A percentile compares a stretch with the other conserved stretches of the same genome.
Conservation (phyloP, 2,888 invertebrate genomes). For the Brachyopa scutellaris region DNA sequence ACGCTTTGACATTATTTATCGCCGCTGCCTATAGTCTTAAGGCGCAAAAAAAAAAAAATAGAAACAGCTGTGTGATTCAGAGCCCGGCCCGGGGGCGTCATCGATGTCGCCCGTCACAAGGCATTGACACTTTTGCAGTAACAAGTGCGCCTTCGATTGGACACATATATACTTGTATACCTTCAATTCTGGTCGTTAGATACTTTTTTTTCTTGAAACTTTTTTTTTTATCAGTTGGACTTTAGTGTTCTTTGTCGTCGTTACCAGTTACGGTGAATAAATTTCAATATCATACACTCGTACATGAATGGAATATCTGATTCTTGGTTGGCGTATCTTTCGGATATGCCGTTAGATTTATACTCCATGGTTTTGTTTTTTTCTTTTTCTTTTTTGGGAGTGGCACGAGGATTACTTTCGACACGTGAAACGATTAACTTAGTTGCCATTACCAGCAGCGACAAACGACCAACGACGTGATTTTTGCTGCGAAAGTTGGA, state of each 20-base stretch:
- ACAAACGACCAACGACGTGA: no score
- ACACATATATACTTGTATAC: conserved; percentile 9
- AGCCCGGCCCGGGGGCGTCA: conserved; percentile 10
- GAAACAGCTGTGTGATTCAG: conserved; percentile 13
- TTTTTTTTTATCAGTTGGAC: background rate
- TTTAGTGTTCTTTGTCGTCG: background rate
- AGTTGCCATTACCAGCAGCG: background rate
- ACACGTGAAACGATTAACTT: conserved; percentile 7
- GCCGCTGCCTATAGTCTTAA: no score
- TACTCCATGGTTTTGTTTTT: background rate
- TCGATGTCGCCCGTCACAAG: conserved; percentile 21
- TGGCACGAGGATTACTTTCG: conserved; percentile 12
- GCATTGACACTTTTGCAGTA: conserved; percentile 39
- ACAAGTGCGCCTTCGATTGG: conserved; percentile 11
- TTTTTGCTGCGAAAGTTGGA: background rate
- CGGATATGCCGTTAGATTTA: conserved; percentile 14
- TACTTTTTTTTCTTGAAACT: background rate
- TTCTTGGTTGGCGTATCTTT: conserved; percentile 15
- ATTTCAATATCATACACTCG: conserved; percentile 34
- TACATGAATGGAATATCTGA: conserved; percentile 36
- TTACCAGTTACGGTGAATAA: conserved; percentile 28
- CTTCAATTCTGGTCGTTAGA: conserved; percentile 7
- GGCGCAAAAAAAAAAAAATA: background rate
- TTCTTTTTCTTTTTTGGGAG: conserved; percentile 9
- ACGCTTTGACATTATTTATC: conserved; percentile 5